These are phyloP conservation scores for Macropus fuliginosus DNA, from an alignment of 2,797 vertebrate species.

Conservation along the genomic window DNA sequence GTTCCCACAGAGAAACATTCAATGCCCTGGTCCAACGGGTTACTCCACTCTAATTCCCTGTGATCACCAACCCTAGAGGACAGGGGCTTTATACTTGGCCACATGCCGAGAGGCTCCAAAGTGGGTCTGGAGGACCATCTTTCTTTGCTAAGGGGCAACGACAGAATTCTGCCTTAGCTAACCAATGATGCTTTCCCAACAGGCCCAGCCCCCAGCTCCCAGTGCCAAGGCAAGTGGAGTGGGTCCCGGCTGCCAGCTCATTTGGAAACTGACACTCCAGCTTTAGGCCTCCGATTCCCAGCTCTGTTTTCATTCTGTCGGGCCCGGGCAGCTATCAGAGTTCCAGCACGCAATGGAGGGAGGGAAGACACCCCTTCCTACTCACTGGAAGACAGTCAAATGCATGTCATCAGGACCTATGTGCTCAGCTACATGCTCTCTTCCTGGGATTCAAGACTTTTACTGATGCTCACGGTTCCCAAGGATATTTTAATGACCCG, in stretches of 20 bases:
- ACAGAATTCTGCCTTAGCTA: conserved; percentile 62
- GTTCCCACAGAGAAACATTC: neutral
- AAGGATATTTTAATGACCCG: neutral
- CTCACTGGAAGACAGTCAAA: conserved; percentile 67
- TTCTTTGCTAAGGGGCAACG: conserved; percentile 44
- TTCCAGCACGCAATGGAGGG: conserved; percentile 53
- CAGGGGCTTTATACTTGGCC: neutral
- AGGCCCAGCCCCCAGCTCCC: conserved; percentile 59
- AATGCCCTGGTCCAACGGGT: neutral
- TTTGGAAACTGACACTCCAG: conserved; percentile 67
- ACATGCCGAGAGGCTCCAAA: neutral
- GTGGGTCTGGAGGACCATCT: conserved; percentile 18
- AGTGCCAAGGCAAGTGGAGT: conserved; percentile 49
- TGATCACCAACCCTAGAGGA: neutral
- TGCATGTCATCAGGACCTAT: conserved; percentile 61
- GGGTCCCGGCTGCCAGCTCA: conserved; percentile 71
- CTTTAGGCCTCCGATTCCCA: conserved; percentile 69
- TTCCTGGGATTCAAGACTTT: conserved; percentile 52
- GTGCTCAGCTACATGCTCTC: conserved; percentile 66
- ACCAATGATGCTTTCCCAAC: conserved; percentile 58
- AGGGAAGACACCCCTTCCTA: conserved; percentile 54
- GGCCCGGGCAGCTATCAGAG: conserved; percentile 65
- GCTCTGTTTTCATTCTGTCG: conserved; percentile 59
- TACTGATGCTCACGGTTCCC: conserved; percentile 27
- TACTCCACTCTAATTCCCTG: neutral